Percentiles rank a stretch among this genome's conserved stretches.
Evolutionary conservation across 2,888 invertebrate species (phyloP).

Genomic region (Drosophila sordidula): DNA sequence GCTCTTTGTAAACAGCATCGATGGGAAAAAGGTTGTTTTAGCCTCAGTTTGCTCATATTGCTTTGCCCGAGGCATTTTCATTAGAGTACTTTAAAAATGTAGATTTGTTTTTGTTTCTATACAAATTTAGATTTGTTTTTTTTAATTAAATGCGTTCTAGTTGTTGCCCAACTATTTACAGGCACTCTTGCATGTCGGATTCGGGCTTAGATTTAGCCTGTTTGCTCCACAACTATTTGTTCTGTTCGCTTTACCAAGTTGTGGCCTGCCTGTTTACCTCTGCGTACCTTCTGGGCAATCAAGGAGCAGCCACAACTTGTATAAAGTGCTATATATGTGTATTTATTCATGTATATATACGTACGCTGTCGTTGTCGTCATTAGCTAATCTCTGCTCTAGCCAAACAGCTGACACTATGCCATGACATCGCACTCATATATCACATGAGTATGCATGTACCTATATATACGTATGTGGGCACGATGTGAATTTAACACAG

Average conservation of each 20-base stretch:
- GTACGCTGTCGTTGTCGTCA: slow-evolving; percentile 29
- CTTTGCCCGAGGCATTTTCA: slow-evolving; percentile 16
- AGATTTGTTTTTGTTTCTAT: slow-evolving; percentile 10
- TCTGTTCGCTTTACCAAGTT: slow-evolving; percentile 9
- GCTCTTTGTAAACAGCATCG: slow-evolving; percentile 6
- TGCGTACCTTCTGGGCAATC: slow-evolving; percentile 14
- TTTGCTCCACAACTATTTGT: slow-evolving; percentile 35
- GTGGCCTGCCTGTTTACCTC: slow-evolving; percentile 34
- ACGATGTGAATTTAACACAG: slow-evolving; percentile 7
- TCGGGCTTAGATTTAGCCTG: slow-evolving; percentile 11
- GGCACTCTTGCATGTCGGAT: slow-evolving; percentile 29
- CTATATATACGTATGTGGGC: background rate
- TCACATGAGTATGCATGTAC: background rate
- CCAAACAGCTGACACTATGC: slow-evolving; percentile 31
- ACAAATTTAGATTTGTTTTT: slow-evolving; percentile 19
- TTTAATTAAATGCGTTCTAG: slow-evolving; percentile 46
- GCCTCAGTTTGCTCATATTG: slow-evolving; percentile 17
- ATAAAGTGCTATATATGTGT: background rate
- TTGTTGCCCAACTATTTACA: slow-evolving; percentile 27
- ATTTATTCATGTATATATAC: slow-evolving; percentile 2
- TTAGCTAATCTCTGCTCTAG: slow-evolving; percentile 37
- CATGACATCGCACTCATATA: slow-evolving; percentile 42
- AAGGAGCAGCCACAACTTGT: slow-evolving; percentile 7
- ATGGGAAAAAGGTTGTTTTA: slow-evolving; percentile 22
- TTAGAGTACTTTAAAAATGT: slow-evolving; percentile 30